Base-by-base conservation (phyloP, 2,888 invertebrate species). In the Pterostichus niger region DNA sequence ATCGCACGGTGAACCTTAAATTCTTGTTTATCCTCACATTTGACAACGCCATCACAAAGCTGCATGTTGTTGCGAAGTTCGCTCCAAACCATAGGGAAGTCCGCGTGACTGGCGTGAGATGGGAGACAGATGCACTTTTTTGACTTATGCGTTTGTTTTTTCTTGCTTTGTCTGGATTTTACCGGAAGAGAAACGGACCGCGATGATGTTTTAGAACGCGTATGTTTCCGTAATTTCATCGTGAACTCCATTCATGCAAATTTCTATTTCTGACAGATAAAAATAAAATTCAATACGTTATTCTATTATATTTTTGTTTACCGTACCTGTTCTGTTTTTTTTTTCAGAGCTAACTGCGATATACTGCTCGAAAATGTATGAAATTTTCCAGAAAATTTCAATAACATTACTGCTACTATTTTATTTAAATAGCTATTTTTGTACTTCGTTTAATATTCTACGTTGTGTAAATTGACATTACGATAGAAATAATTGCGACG, bases 1-100 rank as follows among this genome's bases (percentile, higher is more conserved):
- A 95, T 94, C 13, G 93, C 93, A 84, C 95, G 91, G 87, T 95
- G 95, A 71, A 95, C 91, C 85, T 92, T 91, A 87, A 94, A 93
- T 73, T 92, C 89, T 87, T 91, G 91, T 86, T 93, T 93, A 86
- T 93, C 93, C 83, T 91, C 91, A 88, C 94, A 94, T 85, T 91
- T 90, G 81, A 95, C 93, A 17, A 91, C 89, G 17, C 95, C 95
- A 89, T 96, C 96, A 89, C 95, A 95, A 73, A 94, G 91, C 87
- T 94, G 94, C 86, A 91, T 92, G 87, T 92, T 94, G 83, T 91
- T 90, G 86, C 94, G 91, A 85, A 94, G 90, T 88, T 94, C 94
- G 87, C 93, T 93, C 94, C 94, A 94, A 87, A 94, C 92, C 64
- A 91, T 89, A 83, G 94, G 94, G 88, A 94, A 94, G 88, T 94